These are phyloP conservation scores for Thalpophila matura DNA, from an alignment of 2,888 invertebrate genomes.

Conservation along the genomic window DNA sequence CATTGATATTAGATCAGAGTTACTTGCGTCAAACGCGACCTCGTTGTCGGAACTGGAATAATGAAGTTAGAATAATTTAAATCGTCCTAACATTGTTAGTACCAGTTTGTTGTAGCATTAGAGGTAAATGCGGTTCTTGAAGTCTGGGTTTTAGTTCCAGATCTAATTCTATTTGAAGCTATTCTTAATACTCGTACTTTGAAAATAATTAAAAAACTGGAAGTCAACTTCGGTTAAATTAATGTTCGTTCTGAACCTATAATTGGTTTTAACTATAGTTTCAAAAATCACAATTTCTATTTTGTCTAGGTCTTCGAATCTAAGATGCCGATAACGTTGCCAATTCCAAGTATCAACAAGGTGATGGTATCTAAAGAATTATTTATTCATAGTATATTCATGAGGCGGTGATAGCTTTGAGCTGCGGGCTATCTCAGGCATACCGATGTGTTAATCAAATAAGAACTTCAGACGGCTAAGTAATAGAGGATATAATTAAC, in stretches of 20 bases:
- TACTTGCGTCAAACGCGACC: conserved; percentile 72
- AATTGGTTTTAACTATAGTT: no score
- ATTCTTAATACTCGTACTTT: no score
- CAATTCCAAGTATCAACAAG: conserved; percentile 28
- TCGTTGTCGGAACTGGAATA: conserved; percentile 76
- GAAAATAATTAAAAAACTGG: no score
- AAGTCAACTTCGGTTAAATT: no score
- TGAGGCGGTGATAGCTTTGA: conserved; percentile 51
- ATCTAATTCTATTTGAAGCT: no score
- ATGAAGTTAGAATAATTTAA: background rate
- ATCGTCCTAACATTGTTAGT: background rate
- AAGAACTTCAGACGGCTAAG: conserved; percentile 41
- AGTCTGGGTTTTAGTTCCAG: no score
- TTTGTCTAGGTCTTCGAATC: conserved; percentile 13
- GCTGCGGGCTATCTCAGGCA: conserved; percentile 38
- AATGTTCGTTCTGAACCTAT: no score
- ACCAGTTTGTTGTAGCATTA: background rate
- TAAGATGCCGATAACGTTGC: conserved; percentile 25
- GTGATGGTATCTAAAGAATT: conserved; percentile 46
- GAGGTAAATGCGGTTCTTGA: no score
- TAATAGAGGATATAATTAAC: conserved; percentile 39
- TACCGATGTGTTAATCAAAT: conserved; percentile 57
- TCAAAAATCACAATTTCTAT: background rate
- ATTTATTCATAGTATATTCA: conserved; percentile 62
- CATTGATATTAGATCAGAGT: conserved; percentile 77